A percentile compares a stretch with the other conserved stretches of the same genome.
Evolutionary conservation across 1,140 invertebrate genomes (phyloP).

Genomic region (Mamestra configurata): DNA sequence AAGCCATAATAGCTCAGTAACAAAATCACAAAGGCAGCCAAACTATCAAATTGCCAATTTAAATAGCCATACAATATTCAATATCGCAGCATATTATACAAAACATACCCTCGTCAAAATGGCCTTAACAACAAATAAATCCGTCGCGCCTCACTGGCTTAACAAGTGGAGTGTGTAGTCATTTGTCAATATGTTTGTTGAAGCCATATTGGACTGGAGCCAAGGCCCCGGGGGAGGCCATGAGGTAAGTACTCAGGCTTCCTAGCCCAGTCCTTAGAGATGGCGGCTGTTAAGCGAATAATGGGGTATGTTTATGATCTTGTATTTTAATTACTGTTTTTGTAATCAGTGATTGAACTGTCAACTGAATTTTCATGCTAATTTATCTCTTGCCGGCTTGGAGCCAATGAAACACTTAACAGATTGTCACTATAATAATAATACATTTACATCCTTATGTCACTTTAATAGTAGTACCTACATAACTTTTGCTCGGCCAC

Average conservation of each 20-base stretch:
- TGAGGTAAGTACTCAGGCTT: constrained; percentile 16
- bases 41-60: not conserved
- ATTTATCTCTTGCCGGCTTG: no score
- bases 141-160: not conserved
- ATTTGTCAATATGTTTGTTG: constrained; percentile 44
- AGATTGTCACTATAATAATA: no score
- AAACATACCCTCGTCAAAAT: constrained; percentile 17
- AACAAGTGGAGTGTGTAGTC: constrained; percentile 34
- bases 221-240: not conserved
- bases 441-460: no score
- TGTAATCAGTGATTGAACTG: no score
- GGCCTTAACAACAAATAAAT: constrained; percentile 22
- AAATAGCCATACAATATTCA: not conserved
- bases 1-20: no score
- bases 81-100: not conserved
- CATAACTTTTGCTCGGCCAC: no score
- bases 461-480: no score
- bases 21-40: not conserved
- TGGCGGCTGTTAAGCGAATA: not conserved
- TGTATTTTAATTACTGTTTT: not conserved
- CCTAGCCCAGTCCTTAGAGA: constrained; percentile 14
- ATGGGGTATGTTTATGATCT: not conserved
- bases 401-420: no score
- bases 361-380: no score
- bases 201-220: constrained; percentile 15